These are phyloP conservation scores for Phasianus colchicus DNA, from an alignment of 2,113 vertebrate genomes.

Conservation along the genomic window DNA sequence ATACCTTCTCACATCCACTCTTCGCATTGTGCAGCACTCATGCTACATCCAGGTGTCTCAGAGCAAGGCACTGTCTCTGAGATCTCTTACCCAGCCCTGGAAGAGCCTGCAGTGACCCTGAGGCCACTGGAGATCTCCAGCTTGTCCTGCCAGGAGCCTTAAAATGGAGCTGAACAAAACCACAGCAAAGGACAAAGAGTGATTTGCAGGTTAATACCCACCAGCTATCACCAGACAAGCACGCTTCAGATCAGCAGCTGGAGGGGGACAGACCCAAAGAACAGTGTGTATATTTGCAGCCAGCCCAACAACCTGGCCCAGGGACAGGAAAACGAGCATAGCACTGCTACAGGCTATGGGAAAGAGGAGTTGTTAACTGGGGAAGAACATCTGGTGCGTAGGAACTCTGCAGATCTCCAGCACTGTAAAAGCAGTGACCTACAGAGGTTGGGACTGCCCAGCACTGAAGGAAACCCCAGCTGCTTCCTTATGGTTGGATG, in stretches of 20 bases:
- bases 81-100: not conserved
- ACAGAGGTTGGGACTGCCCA: not conserved
- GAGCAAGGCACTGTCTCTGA: not conserved
- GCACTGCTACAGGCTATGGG: not conserved
- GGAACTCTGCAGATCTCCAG: not conserved
- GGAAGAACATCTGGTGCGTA: not conserved
- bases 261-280: not conserved
- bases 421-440: not conserved
- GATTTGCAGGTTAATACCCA: not conserved
- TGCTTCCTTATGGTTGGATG: not conserved
- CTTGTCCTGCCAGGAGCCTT: not conserved
- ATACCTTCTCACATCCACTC: fast-evolving
- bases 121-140: not conserved
- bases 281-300: not conserved
- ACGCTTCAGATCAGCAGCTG: not conserved
- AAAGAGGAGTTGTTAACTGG: not conserved
- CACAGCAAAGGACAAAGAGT: not conserved
- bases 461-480: not conserved
- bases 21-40: not conserved
- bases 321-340: not conserved
- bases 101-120: not conserved
- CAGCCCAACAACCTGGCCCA: not conserved
- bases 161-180: not conserved
- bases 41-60: not conserved
- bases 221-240: not conserved